Base-by-base conservation (phyloP, 2,113 vertebrate species). In the Archilochus colubris region DNA sequence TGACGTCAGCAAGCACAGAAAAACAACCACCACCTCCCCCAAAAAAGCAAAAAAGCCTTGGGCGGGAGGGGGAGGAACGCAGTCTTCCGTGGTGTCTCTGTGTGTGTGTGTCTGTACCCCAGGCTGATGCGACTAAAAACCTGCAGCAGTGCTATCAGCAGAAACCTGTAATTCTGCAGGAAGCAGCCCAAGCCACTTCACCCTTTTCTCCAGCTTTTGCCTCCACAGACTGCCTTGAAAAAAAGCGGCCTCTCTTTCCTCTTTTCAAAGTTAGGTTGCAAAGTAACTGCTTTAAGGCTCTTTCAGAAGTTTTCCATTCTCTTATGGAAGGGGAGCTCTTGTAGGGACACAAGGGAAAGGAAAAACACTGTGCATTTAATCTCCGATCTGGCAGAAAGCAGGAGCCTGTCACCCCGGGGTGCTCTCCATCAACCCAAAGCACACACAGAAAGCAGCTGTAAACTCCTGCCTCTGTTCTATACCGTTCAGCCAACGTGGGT, bases 1-100 rank as follows among this genome's bases (percentile, higher is more conserved):
- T 98, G 97, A 98, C 97, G 97, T 98, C 97, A 98, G 97, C 97
- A 97, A 91, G 95, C 94, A 3, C 82, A 97, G 96, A 96, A 97
- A 98, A 98, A 98, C 97, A 98, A 97, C 96, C 77, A 82, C 89
- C 86, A 95, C 72, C 96, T 93, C 85, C 96, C 85, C 92, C 78
- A 18, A 91, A 94, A 97, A 94, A 96, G 70, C 54, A 70, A 74
- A 91, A 90, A 91, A 90, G 87, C 89, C 94, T 90, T 77, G 81
- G 73, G 92, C 62, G 1, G 81, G 93, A 84, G 91, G 75, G 51
- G 80, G 89, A 96, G 94, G 89, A 89, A 88, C 4, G 73, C 81
- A 72, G 83, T 66, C 57, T 57, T 89, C 25, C 76, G 9, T 9
- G 53, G 28, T 40, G 64, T 3, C 33, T 33, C 33, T 33, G 33